A percentile compares a stretch with the other conserved stretches of the same genome.
phyloP scores from a whole-genome alignment of 2,113 vertebrate species.

The Pitta sordida region DNA sequence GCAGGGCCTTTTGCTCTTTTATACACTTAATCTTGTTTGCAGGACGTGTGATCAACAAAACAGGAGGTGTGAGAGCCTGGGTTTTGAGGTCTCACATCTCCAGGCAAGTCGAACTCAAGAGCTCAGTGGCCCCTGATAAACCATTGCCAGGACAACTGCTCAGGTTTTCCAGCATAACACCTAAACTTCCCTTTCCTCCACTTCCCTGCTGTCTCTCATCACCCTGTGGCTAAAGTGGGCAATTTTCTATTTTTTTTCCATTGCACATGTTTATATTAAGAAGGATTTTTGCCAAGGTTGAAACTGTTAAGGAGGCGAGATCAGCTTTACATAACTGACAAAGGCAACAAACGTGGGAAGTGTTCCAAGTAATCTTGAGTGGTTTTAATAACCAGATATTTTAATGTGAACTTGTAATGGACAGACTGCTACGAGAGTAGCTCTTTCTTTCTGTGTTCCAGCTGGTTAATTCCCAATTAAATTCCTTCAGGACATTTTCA shows the following conservation, averaged over 20 bases:
- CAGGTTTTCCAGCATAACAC: neutral
- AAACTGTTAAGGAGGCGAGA: neutral
- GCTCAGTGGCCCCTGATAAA: neutral
- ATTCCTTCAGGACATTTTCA: neutral
- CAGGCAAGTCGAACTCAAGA: neutral
- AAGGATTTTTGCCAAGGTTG: neutral
- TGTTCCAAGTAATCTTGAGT: neutral
- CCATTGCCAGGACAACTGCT: accelerated
- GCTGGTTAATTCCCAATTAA: neutral
- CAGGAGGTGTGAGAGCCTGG: neutral
- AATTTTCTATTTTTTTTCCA: neutral
- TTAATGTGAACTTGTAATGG: neutral
- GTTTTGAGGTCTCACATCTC: neutral
- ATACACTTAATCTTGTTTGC: neutral
- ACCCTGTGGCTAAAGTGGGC: neutral
- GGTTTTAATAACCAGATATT: neutral
- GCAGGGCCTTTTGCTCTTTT: neutral
- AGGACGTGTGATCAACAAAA: neutral
- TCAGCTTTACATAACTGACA: neutral
- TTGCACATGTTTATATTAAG: neutral
- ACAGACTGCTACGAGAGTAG: neutral
- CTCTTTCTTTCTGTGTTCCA: neutral
- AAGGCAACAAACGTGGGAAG: neutral
- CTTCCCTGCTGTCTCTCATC: neutral
- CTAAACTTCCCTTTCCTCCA: neutral